Evolutionary conservation across 2,888 invertebrate genomes (phyloP), one percentile per base, ranked within the genome.

Genomic region (Cloeon dipterum): DNA sequence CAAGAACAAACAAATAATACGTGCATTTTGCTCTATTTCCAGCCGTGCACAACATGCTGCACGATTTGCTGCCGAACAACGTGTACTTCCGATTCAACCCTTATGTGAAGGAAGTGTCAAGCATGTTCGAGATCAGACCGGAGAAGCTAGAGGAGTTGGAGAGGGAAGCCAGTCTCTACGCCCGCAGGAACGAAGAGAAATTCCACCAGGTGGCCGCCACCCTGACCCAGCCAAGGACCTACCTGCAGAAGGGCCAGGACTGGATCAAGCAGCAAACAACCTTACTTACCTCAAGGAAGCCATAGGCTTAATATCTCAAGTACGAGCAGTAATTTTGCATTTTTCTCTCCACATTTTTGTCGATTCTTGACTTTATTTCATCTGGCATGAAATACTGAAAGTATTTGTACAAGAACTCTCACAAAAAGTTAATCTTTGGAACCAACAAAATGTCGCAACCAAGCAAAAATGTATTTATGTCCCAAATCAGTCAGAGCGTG

Each of bases 51-150:
- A 67, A 68, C 35, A 68, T 75, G 47, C 50, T 83, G 44, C 72
- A 71, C 50, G 83, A 85, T 54, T 57, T 82, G 36, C 57, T 85
- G 2, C 75, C 78, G 1, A 63, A 68, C 1, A 64, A 71, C 26
- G 63, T 66, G 23, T 88, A 89, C 56, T 88, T 66, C 55, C 68
- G 89, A 4, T 75, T 89, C 55, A 91, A 89, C 59, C 89, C 89
- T 0, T 83, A 85, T 46, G 59, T 89, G 39, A 74, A 77, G 39
- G 74, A 78, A 51, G 70, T 76, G 53, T 63, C 81, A 39, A 65
- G 68, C 11, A 73, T 91, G 66, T 78, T 79, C 48, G 88, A 88
- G 57, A 75, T 74, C 25, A 59, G 74, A 43, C 68, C 74, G 1
- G 68, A 68, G 18, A 76, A 76, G 51, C 58, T 86, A 36, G 62